A percentile compares a stretch with the other conserved stretches of the same genome.
These are phyloP conservation scores for Aplysia californica DNA, from an alignment of 1,140 invertebrate genomes.

Conservation along the genomic window DNA sequence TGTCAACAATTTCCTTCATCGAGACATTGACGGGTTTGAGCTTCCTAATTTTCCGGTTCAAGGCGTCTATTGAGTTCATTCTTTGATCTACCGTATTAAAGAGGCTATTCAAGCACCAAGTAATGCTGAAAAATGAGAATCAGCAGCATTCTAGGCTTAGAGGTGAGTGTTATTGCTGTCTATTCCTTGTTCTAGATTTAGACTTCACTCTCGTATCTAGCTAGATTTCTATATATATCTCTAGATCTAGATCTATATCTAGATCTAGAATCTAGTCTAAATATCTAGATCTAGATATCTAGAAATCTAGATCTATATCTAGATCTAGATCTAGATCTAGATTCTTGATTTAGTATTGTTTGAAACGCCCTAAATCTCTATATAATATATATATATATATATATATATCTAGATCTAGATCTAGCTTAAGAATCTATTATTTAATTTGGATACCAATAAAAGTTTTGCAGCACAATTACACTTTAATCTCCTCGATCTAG, in stretches of 20 bases:
- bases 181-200: background rate
- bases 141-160: background rate
- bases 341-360: background rate
- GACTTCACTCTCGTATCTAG: background rate
- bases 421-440: background rate
- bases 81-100: too few species aligned
- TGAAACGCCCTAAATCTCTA: too few species aligned
- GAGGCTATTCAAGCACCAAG: too few species aligned
- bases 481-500: background rate
- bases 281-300: background rate
- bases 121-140: background rate
- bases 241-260: background rate
- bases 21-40: too few species aligned
- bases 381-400: background rate
- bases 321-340: background rate
- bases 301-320: background rate
- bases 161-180: too few species aligned
- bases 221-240: too few species aligned
- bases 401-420: background rate
- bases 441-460: background rate
- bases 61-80: too few species aligned
- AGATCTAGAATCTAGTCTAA: background rate
- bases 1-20: too few species aligned
- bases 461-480: background rate
- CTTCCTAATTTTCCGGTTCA: too few species aligned